Conservation (phyloP, 1,140 invertebrate species). For the Ooceraea biroi region DNA sequence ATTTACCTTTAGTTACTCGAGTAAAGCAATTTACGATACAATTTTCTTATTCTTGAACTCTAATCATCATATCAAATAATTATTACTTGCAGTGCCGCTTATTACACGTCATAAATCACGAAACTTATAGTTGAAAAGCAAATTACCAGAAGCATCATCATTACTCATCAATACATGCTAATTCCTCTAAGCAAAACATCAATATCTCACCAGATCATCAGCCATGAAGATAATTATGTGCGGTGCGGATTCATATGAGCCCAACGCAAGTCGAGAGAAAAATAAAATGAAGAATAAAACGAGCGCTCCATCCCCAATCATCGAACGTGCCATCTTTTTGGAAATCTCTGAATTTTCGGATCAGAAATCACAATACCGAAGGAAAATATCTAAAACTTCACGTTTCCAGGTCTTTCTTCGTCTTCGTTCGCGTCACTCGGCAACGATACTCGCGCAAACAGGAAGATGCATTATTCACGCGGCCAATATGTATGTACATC, state of each 20-base stretch:
- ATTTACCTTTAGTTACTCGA: too few species aligned
- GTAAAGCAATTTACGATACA: too few species aligned
- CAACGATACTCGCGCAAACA: not conserved
- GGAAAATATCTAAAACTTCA: not conserved
- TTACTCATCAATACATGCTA: too few species aligned
- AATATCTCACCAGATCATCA: conserved; percentile 88
- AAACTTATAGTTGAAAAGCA: too few species aligned
- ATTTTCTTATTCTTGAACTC: too few species aligned
- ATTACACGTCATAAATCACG: too few species aligned
- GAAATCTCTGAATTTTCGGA: not conserved
- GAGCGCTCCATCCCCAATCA: not conserved
- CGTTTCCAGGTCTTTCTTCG: conserved; percentile 2
- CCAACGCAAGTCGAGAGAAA: not conserved
- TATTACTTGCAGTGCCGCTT: too few species aligned
- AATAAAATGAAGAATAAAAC: conserved; percentile 23
- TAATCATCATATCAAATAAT: too few species aligned
- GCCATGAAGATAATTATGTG: conserved; percentile 88
- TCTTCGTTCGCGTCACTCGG: conserved; percentile 10
- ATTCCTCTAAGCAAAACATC: too few species aligned
- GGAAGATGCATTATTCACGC: conserved; percentile 43
- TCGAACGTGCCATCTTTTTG: conserved; percentile 35
- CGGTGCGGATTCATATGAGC: conserved; percentile 77
- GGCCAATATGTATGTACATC: conserved; percentile 65
- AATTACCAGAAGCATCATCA: too few species aligned
- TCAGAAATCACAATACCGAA: not conserved